Base-by-base conservation (phyloP, 2,888 invertebrate genomes). In the Drosophila neonasuta region DNA sequence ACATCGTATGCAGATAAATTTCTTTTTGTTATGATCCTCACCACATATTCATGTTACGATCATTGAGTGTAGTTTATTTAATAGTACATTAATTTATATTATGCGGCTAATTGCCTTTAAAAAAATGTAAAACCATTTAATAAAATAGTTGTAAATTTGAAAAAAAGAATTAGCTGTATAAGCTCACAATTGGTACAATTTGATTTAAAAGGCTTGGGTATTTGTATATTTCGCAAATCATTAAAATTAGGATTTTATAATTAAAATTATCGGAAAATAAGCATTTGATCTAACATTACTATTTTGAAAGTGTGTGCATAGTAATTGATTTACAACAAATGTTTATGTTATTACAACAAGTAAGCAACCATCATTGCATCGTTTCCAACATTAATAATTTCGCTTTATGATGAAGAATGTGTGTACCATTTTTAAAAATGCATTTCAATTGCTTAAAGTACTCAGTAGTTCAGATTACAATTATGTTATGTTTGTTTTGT, bases 391-490 rank as follows among this genome's bases (percentile, higher is more conserved):
- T 71, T 68, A 49, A 75, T 79, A 80, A 79, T 80, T 81, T 83
- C 64, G 78, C 42, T 64, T 49, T 56, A 62, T 72, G 45, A 36
- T 36, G 8, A 32, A 32, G 36, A 36, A 36, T 69, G 36, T 51
- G 41, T 74, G 48, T 71, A 51, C 54, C 60, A 56, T 63, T 55
- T 36, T 57, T 36, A 65, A 78, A 80, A 82, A 83, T 83, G 83
- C 81, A 71, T 77, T 76, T 67, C 5, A 77, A 74, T 74, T 74
- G 80, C 76, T 72, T 77, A 80, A 74, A 68, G 54, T 77, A 80
- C 67, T 62, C 63, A 46, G 51, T 68, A 60, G 45, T 62, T 60
- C 44, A 51, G 24, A 49, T 44, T 54, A 39, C 41, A 39, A 29
- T 51, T 41, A 11, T 15, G n/a, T 46, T 36, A 45, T 45, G 17